These are phyloP conservation scores for Fistularia tabacaria DNA, from an alignment of 2,797 vertebrate species.

Conservation along the genomic window DNA sequence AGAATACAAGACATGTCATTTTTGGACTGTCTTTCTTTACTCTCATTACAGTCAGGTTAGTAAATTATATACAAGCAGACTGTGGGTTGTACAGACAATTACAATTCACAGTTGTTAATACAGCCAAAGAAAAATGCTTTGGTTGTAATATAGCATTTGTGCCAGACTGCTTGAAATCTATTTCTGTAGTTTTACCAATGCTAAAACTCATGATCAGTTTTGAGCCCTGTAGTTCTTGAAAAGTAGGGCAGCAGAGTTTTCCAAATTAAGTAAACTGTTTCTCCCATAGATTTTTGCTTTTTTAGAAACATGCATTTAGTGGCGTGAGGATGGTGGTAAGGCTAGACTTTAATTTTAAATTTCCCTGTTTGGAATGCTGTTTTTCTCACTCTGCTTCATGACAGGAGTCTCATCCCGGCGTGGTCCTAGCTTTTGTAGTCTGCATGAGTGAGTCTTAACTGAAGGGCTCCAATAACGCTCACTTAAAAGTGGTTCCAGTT, in stretches of 20 bases:
- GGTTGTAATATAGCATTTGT: conserved; percentile 4
- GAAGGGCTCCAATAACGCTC: conserved; percentile 51
- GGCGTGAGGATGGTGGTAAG: conserved; percentile 68
- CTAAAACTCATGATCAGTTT: conserved; percentile 19
- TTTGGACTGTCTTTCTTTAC: conserved; percentile 24
- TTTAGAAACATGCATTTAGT: conserved; percentile 73
- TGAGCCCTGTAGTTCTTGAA: conserved; percentile 39
- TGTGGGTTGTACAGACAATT: conserved; percentile 18
- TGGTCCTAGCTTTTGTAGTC: conserved; percentile 56
- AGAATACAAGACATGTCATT: conserved; percentile 19
- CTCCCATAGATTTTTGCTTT: conserved; percentile 53
- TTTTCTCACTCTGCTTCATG: conserved; percentile 57
- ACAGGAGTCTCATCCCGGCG: conserved; percentile 45
- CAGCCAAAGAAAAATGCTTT: too few relatives aligned
- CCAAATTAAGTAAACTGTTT: conserved; percentile 69
- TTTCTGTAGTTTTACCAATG: conserved; percentile 27
- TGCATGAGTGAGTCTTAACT: conserved; percentile 49
- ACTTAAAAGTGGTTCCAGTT: conserved; percentile 57
- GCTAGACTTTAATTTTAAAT: conserved; percentile 70
- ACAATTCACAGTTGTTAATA: neutral
- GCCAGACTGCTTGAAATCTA: conserved; percentile 25
- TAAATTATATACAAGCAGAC: conserved; percentile 28
- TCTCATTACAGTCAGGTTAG: conserved; percentile 35
- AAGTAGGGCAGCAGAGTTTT: conserved; percentile 53
- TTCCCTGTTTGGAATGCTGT: conserved; percentile 52